Percentiles rank a stretch among this genome's conserved stretches.
These are phyloP conservation scores for Choristoneura fumiferana DNA, from an alignment of 1,140 invertebrate species.

Conservation along the genomic window DNA sequence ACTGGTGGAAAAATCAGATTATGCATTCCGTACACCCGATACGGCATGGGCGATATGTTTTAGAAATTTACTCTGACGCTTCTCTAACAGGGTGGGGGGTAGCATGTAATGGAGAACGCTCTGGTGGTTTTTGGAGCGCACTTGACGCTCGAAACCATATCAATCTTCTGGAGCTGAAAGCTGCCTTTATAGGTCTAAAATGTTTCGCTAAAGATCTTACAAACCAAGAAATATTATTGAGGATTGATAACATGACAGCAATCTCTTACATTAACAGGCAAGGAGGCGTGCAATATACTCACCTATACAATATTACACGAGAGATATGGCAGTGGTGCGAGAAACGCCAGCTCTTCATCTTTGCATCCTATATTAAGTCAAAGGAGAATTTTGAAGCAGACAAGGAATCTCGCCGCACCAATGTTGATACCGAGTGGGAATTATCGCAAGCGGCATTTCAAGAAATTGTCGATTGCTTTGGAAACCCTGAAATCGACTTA, in stretches of 20 bases:
- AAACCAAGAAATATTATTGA: not conserved
- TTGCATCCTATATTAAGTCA: slow-evolving; percentile 29
- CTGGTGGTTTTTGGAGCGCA: not conserved
- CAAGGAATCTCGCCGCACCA: slow-evolving; percentile 18
- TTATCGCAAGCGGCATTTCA: slow-evolving; percentile 20
- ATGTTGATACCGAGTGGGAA: slow-evolving; percentile 21
- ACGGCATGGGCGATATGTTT: not conserved
- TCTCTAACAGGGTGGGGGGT: not conserved
- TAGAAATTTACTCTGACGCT: not conserved
- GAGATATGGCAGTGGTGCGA: not conserved
- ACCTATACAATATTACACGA: not conserved
- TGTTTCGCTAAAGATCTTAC: not conserved
- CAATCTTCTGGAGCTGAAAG: not conserved
- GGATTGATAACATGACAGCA: slow-evolving; percentile 1
- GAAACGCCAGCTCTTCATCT: slow-evolving; percentile 23
- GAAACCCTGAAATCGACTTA: slow-evolving; percentile 31
- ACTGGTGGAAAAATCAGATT: not conserved
- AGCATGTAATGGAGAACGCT: not conserved
- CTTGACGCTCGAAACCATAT: slow-evolving; percentile 3
- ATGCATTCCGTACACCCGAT: not conserved
- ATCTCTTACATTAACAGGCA: not conserved
- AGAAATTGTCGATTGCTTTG: slow-evolving; percentile 16
- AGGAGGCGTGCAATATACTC: not conserved
- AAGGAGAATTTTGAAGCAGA: slow-evolving; percentile 39
- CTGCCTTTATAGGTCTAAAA: not conserved